Evolutionary conservation across 1,140 invertebrate species (phyloP), one percentile per base, ranked within the genome.

Genomic region (Drosophila biarmipes): DNA sequence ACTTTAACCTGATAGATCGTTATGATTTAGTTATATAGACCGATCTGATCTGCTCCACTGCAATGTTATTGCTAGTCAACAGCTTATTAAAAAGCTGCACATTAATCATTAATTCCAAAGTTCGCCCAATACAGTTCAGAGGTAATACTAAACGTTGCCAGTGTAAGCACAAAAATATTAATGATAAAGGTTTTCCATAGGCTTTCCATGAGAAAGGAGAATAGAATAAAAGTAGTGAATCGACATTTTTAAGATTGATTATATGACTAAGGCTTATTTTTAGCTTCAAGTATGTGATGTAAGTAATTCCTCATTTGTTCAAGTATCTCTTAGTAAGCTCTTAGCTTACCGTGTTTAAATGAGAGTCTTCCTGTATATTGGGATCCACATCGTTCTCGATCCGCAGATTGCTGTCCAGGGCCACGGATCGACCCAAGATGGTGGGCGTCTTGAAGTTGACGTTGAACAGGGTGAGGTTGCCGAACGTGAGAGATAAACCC

Each of bases 321-420:
- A n/a, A n/a, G n/a, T n/a, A n/a, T n/a, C n/a, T 45, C 6, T 19
- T 2, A 40, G 2, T 19, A 15, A 29, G 17, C 3, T 19, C 27
- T 42, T 3, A 6, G 15, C 82, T 71, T 59, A 91, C 90, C 49
- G 90, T 91, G 55, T 71, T 75, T 8, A 91, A 58, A 52, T 67
- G 69, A 0, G 90, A 81, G 56, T 91, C 90, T 40, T 90, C 86
- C 34, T 64, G 35, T 21, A 91, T 80, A 62, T 89, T 78, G 15
- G 90, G 82, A 72, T 91, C 90, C 31, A 78, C 80, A 38, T 59
- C 52, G 8, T 11, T 64, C 2, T 74, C 79, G 15, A 89, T 48
- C 21, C 76, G 45, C 42, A 77, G 7, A 37, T 62, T 69, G 14
- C 43, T 63, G 5, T 55, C 35, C 24, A 76, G 4, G 6, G 51